Evolutionary conservation across 2,888 invertebrate genomes (phyloP).

Genomic region (Phymatocera aterrima): DNA sequence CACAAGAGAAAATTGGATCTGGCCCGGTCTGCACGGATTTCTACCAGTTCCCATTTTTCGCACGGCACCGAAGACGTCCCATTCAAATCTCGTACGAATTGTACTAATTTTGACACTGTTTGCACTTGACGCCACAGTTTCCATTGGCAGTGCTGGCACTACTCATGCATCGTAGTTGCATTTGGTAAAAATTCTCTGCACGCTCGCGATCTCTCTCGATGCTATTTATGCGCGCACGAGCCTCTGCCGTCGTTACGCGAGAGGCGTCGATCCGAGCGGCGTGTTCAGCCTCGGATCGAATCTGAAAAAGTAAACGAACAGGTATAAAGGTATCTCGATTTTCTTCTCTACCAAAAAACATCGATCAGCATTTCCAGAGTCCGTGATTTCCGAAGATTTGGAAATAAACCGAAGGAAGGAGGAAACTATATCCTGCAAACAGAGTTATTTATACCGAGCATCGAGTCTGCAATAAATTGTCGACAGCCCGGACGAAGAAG

Average conservation of each 20-base stretch:
- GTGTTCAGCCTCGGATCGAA: slow-evolving; percentile 32
- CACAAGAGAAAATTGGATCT: background rate
- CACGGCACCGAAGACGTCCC: too few species aligned
- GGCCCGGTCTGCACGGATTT: too few species aligned
- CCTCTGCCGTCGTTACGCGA: background rate
- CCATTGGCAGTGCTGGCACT: background rate
- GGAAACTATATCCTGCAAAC: background rate
- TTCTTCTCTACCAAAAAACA: too few species aligned
- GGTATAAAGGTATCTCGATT: too few species aligned
- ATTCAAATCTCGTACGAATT: too few species aligned
- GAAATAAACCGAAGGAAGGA: too few species aligned
- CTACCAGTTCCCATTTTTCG: too few species aligned
- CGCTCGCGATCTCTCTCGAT: slow-evolving; percentile 17
- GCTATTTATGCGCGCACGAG: background rate
- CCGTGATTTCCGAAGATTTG: too few species aligned
- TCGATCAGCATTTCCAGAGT: too few species aligned
- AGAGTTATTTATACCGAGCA: background rate
- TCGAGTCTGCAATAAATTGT: background rate
- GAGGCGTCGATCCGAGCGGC: slow-evolving; percentile 5
- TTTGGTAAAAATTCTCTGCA: background rate
- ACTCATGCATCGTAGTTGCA: background rate
- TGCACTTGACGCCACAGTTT: background rate
- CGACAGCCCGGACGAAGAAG: background rate
- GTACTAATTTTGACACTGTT: slow-evolving; percentile 12
- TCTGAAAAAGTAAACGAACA: too few species aligned